Conservation (phyloP, 1,140 invertebrate species). For the Eriocheir sinensis region DNA sequence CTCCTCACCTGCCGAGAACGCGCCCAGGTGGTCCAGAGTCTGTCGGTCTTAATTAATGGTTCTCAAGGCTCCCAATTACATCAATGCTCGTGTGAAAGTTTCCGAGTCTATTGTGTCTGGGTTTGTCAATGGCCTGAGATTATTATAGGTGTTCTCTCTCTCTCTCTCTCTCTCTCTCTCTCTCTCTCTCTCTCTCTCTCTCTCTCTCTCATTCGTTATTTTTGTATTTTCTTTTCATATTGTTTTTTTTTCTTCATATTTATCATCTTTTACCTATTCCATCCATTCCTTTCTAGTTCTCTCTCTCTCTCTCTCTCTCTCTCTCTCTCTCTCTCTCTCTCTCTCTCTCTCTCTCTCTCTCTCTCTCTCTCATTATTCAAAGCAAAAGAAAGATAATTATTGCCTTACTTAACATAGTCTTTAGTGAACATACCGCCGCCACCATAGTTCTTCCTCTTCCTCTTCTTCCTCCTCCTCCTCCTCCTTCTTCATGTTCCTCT, state of each 20-base stretch:
- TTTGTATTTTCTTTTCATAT: no score
- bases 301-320: no score
- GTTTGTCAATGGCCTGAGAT: no score
- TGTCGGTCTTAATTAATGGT: not conserved
- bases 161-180: not conserved
- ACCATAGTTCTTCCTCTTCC: not conserved
- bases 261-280: no score
- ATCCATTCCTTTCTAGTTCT: no score
- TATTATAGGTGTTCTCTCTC: no score
- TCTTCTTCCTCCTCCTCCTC: not conserved
- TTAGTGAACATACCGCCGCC: not conserved
- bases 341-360: not conserved
- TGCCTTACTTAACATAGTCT: conserved; percentile 4
- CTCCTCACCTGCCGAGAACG: no score
- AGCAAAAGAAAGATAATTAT: not conserved
- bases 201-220: not conserved
- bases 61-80: no score
- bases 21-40: not conserved
- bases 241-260: no score
- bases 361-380: conserved; percentile 4
- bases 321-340: not conserved
- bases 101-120: no score
- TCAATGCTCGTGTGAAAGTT: no score
- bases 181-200: not conserved
- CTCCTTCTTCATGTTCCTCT: not conserved